phyloP scores from a whole-genome alignment of 2,797 vertebrate species.

The Adelosebastes latens region DNA sequence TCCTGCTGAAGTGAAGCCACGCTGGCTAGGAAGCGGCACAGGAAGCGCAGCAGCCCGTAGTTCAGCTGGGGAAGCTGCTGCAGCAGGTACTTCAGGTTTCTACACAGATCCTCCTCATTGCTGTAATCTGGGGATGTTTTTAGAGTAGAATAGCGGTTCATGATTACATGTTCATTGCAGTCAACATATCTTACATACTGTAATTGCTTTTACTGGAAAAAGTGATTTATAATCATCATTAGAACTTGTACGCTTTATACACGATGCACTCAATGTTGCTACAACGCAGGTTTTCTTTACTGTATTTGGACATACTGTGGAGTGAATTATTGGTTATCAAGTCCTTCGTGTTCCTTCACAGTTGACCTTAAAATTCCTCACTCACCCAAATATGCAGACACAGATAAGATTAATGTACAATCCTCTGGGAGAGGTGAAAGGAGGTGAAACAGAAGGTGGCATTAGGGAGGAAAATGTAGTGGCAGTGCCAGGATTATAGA shows the following conservation, averaged over 20 bases:
- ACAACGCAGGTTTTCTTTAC: background rate
- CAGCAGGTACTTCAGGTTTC: slow-evolving; percentile 95
- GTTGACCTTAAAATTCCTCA: background rate
- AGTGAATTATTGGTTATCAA: slow-evolving; percentile 11
- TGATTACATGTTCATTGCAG: background rate
- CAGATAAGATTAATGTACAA: background rate
- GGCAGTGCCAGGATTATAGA: background rate
- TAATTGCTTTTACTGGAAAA: background rate
- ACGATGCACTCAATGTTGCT: background rate
- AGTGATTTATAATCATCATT: background rate
- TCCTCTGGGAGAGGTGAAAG: background rate
- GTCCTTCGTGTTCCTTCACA: background rate
- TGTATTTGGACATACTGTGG: background rate
- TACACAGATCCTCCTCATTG: slow-evolving; percentile 93
- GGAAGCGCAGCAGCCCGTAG: slow-evolving; percentile 95
- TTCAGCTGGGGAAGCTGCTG: slow-evolving; percentile 97
- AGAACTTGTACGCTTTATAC: background rate
- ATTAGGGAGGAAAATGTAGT: background rate
- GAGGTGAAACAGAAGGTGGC: background rate
- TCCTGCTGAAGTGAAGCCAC: slow-evolving; percentile 95
- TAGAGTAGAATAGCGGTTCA: background rate
- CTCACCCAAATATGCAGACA: background rate
- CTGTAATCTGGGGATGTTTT: slow-evolving; percentile 86
- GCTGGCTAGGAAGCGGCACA: slow-evolving; percentile 95
- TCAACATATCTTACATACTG: background rate